These are phyloP conservation scores for Rhopalosiphum padi DNA, from an alignment of 1,140 invertebrate species.

Conservation along the genomic window DNA sequence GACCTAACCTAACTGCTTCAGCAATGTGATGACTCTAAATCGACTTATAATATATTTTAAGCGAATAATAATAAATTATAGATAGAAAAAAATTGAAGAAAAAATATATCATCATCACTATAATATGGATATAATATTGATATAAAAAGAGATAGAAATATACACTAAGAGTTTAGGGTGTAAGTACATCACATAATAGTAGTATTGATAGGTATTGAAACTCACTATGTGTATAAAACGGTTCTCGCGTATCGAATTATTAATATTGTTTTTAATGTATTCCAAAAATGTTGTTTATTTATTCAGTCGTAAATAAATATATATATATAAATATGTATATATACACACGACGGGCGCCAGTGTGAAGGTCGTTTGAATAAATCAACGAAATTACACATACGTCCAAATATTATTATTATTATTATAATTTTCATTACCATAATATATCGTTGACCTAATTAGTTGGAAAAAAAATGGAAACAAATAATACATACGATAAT, in stretches of 20 bases:
- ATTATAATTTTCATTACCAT: slow-evolving; percentile 27
- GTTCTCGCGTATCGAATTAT: background rate
- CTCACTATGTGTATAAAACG: background rate
- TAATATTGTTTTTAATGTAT: slow-evolving; percentile 39
- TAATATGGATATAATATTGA: background rate
- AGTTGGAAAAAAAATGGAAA: background rate
- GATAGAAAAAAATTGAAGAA: too few relatives aligned
- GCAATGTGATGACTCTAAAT: too few relatives aligned
- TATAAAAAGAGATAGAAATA: background rate
- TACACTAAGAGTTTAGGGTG: background rate
- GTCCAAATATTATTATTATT: slow-evolving; percentile 46
- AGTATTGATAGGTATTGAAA: background rate
- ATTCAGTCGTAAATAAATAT: slow-evolving; percentile 20
- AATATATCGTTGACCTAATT: slow-evolving; percentile 37
- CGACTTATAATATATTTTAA: too few relatives aligned
- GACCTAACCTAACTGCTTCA: too few relatives aligned
- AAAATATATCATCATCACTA: background rate
- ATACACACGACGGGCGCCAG: background rate
- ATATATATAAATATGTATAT: background rate
- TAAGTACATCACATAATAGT: background rate
- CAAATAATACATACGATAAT: background rate
- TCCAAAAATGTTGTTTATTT: slow-evolving; percentile 46
- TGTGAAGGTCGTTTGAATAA: slow-evolving; percentile 56
- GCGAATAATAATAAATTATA: too few relatives aligned
- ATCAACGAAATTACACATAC: slow-evolving; percentile 31